A percentile compares a stretch with the other conserved stretches of the same genome.
Evolutionary conservation across 2,797 vertebrate genomes (phyloP).

Genomic region (Danio kyathit): DNA sequence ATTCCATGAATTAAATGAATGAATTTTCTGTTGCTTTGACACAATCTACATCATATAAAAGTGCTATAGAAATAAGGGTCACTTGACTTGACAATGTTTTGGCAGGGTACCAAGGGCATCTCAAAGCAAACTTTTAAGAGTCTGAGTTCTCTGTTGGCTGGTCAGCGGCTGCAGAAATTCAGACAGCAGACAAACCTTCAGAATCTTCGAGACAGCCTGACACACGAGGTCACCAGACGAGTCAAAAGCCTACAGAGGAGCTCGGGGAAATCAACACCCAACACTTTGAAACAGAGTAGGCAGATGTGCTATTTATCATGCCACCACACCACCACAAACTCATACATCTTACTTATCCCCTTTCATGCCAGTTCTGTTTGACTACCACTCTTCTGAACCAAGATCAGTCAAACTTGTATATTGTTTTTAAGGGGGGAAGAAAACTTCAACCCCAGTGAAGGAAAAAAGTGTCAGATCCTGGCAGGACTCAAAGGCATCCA

Average conservation of each 20-base stretch:
- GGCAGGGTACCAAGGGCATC: slow-evolving; percentile 72
- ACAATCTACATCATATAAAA: too few relatives aligned
- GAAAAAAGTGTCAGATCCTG: slow-evolving; percentile 51
- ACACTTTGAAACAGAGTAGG: slow-evolving; percentile 33
- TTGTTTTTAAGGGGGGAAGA: slow-evolving; percentile 66
- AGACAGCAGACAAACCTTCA: slow-evolving; percentile 65
- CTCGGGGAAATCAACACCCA: slow-evolving; percentile 1
- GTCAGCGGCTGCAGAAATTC: slow-evolving; percentile 68
- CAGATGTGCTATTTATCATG: slow-evolving; percentile 17
- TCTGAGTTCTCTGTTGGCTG: slow-evolving; percentile 63
- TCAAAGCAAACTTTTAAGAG: slow-evolving; percentile 62
- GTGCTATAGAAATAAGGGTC: too few relatives aligned
- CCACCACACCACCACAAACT: background rate
- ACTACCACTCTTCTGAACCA: slow-evolving; percentile 11
- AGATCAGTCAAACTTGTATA: slow-evolving; percentile 13
- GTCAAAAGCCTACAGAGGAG: slow-evolving; percentile 55
- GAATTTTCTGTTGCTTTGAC: too few relatives aligned
- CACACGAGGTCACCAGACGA: slow-evolving; percentile 57
- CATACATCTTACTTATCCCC: background rate
- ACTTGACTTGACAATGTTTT: background rate
- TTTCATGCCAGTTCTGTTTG: slow-evolving; percentile 10
- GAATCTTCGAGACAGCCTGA: slow-evolving; percentile 62
- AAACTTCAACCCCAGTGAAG: slow-evolving; percentile 29
- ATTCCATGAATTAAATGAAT: too few relatives aligned
- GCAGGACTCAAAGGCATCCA: slow-evolving; percentile 10